phyloP scores from a whole-genome alignment of 2,797 vertebrate genomes.

The Crenuchus spilurus region DNA sequence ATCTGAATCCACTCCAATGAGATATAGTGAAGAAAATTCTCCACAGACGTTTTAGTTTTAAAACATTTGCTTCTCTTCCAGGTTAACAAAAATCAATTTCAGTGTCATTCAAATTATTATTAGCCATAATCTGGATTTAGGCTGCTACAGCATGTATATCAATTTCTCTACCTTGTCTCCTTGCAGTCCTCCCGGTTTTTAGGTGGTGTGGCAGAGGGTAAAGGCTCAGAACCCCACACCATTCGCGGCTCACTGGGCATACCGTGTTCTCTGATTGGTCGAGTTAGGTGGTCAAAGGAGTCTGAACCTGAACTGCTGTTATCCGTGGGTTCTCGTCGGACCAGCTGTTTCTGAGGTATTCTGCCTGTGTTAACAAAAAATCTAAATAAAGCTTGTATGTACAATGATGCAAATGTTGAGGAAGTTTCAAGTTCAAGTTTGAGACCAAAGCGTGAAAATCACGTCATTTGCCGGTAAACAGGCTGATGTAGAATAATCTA shows the following conservation, averaged over 20 bases:
- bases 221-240: conserved; percentile 92
- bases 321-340: conserved; percentile 93
- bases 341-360: conserved; percentile 91
- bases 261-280: conserved; percentile 87
- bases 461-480: too few relatives aligned
- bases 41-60: too few relatives aligned
- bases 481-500: conserved; percentile 55
- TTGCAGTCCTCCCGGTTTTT: conserved; percentile 86
- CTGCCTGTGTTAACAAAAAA: conserved; percentile 79
- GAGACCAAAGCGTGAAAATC: too few relatives aligned
- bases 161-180: conserved; percentile 71
- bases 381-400: background rate
- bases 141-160: too few relatives aligned
- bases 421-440: too few relatives aligned
- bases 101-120: too few relatives aligned
- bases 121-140: too few relatives aligned
- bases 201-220: conserved; percentile 81
- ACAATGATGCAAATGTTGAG: too few relatives aligned
- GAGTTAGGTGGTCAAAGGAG: conserved; percentile 91
- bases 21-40: too few relatives aligned
- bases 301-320: conserved; percentile 87
- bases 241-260: conserved; percentile 87
- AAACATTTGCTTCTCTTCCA: too few relatives aligned
- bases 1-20: too few relatives aligned
- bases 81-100: too few relatives aligned